Evolutionary conservation across 2,797 vertebrate genomes (phyloP).

Genomic region (Crocodylus rhombifer): DNA sequence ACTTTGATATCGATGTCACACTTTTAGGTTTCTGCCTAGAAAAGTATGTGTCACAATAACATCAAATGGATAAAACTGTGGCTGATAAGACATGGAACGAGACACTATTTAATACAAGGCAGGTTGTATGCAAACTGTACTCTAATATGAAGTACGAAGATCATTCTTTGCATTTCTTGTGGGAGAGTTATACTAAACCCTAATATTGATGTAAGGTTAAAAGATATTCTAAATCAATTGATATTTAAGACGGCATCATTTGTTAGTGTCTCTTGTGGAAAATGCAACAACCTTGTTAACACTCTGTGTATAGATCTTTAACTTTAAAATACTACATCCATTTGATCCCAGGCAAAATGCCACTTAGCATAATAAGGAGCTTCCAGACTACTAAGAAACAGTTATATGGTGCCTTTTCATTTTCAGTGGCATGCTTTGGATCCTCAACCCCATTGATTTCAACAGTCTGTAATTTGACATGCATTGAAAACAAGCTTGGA

Average conservation of each 20-base stretch:
- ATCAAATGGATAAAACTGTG: neutral
- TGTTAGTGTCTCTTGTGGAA: slow-evolving; percentile 37
- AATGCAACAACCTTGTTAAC: slow-evolving; percentile 63
- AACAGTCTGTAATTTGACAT: too few species aligned
- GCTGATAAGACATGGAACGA: accelerated
- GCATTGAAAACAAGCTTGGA: too few species aligned
- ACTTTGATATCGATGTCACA: neutral
- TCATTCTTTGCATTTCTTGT: slow-evolving; percentile 28
- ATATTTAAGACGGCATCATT: slow-evolving; percentile 62
- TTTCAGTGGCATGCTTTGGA: neutral
- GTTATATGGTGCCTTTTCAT: accelerated
- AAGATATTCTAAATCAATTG: slow-evolving; percentile 73
- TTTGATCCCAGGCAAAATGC: neutral
- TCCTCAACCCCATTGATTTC: neutral
- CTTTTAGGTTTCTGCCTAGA: neutral
- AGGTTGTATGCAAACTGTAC: neutral
- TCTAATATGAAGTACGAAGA: neutral
- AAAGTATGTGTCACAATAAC: accelerated
- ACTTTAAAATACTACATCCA: neutral
- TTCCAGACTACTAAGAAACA: neutral
- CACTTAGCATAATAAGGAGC: neutral
- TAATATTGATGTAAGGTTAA: slow-evolving; percentile 72
- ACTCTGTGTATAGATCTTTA: neutral
- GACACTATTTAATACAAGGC: neutral
- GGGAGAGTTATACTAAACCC: slow-evolving; percentile 46